Evolutionary conservation across 2,888 invertebrate genomes (phyloP), one percentile per base, ranked within the genome.

Genomic region (Cheilosia variabilis): DNA sequence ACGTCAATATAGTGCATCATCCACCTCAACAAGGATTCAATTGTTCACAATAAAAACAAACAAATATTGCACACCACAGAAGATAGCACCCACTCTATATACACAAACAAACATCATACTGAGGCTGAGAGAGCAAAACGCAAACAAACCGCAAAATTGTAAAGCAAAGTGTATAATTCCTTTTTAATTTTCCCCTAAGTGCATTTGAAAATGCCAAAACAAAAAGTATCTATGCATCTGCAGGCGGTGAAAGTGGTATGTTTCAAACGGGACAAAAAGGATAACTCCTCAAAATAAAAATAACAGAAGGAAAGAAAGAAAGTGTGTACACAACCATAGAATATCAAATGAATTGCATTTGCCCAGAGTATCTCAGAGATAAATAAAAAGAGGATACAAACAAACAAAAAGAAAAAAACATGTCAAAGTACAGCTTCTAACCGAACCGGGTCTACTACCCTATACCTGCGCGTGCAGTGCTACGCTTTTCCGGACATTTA

Each of bases 151-250:
- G 87, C 88, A 89, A 88, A 87, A 88, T 87, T 86, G 86, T 86
- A 76, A 84, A 88, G 88, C 90, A 90, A 91, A 90, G 90, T 91
- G 90, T 91, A 90, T 90, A 90, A 90, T 91, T 91, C 90, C 89
- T 89, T 90, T 90, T 90, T 91, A 90, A 90, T 91, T 91, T 84
- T 89, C 88, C 90, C 89, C 90, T 90, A 90, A 90, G 90, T 91
- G 90, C 89, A 88, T 90, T 90, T 91, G 87, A 89, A 91, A 90
- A 76, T 63, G 68, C 76, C 60, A 57, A 86, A 81, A 68, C 76
- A 77, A 71, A 68, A 73, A 83, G 43, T 68, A 72, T 77, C 76
- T 68, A 72, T 81, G 68, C 58, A 77, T 68, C 86, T 86, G 81
- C 86, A 76, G 81, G 72, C 86, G 66, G 60, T 63, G 65, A 65